Conservation (phyloP, 2,113 vertebrate genomes). For the Pelecanus crispus region DNA sequence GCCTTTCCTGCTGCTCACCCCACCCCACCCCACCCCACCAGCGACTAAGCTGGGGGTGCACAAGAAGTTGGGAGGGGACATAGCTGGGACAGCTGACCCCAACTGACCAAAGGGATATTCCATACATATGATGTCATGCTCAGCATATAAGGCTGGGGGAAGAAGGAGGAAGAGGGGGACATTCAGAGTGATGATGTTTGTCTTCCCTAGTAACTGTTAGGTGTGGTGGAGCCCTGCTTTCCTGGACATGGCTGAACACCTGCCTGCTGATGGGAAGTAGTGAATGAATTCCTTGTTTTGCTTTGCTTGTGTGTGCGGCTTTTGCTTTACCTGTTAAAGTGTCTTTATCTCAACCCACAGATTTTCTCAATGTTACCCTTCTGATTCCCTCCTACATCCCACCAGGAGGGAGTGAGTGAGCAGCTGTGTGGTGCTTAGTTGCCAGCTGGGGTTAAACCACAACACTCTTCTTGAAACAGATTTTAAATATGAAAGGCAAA, state of each 20-base stretch:
- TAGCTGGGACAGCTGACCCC: neutral
- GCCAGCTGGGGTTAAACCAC: neutral
- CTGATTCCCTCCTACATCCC: neutral
- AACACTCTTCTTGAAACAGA: neutral
- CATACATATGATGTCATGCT: neutral
- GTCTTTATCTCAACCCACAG: neutral
- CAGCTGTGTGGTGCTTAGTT: neutral
- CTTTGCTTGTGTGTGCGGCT: accelerated
- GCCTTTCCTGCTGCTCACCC: neutral
- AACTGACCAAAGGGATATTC: neutral
- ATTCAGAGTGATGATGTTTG: neutral
- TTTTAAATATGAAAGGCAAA: neutral
- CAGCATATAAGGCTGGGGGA: neutral
- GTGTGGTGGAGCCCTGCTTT: neutral
- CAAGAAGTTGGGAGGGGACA: neutral
- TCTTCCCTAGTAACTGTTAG: neutral
- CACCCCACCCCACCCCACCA: neutral
- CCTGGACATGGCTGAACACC: neutral
- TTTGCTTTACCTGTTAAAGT: neutral
- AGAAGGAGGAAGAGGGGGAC: neutral
- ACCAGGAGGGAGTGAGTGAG: accelerated
- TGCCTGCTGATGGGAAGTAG: neutral
- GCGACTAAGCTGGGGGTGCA: neutral
- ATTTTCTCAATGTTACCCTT: neutral
- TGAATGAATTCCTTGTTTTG: neutral